Evolutionary conservation across 2,797 vertebrate genomes (phyloP), one percentile per base, ranked within the genome.

Genomic region (Danio choprae): DNA sequence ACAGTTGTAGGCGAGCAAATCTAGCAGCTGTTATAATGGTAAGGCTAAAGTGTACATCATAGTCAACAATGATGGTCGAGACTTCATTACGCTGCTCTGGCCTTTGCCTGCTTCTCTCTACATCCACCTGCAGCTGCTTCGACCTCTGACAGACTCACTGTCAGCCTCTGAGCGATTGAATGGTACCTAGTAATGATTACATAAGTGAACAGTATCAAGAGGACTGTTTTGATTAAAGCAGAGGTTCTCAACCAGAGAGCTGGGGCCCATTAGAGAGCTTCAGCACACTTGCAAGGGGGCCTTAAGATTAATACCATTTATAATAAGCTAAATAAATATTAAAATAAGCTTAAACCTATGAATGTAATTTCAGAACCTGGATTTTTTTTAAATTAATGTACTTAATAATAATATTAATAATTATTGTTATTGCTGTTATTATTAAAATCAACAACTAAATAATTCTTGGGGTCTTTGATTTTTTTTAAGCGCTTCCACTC

Each of bases 51-150:
- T 77, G 46, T 44, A 36, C 15, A 60, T 41, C 12, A 60, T 75
- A 22, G 13, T 15, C 38, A 53, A 55, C 60, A n/a, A 5, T 51
- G 15, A 75, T 64, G 48, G 11, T 40, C 7, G 5, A n/a, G 48
- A 64, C 59, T 63, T 62, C 44, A 74, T 40, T 74, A 74, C 2
- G 50, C 59, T 75, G 53, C 12, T 5, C 22, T 74, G 36, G 7
- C 36, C 46, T 16, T 5, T 53, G 7, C 29, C 46, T 22, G 6
- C 6, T 41, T 53, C 60, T 22, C 6, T 44, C 13, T 64, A 56
- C 1, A 7, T 65, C 43, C 40, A 53, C 16, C 50, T 51, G 2
- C 22, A 12, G n/a, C 22, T 40, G 12, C 9, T 20, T 22, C 8
- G 3, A 76, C 48, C 36, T 76, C 18, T 65, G 60, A 74, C 56